A percentile compares a stretch with the other conserved stretches of the same genome.
phyloP scores from a whole-genome alignment of 2,888 invertebrate species.

The Phlogophora meticulosa region DNA sequence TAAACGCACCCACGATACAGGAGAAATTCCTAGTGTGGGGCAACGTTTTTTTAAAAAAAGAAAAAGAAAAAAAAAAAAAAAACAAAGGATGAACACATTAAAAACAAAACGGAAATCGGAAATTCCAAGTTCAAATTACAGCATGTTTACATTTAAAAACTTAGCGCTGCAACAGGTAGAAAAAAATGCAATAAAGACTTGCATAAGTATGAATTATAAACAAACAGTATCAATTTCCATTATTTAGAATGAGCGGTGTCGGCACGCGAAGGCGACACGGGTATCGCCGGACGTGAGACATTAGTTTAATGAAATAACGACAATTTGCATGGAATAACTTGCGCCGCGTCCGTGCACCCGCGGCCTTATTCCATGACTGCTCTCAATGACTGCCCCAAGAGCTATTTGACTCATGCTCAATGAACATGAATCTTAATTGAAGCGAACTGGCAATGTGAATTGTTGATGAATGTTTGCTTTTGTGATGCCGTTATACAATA shows the following conservation, averaged over 20 bases:
- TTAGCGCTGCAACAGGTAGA: constrained; percentile 19
- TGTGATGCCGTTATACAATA: constrained; percentile 61
- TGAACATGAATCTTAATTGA: constrained; percentile 88
- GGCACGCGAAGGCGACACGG: constrained; percentile 80
- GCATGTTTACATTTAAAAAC: constrained; percentile 20
- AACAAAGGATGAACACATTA: not conserved
- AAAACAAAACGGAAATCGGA: constrained; percentile 5
- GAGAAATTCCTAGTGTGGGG: no score
- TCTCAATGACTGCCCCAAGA: constrained; percentile 81
- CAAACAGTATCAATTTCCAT: constrained; percentile 60
- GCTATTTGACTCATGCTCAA: constrained; percentile 85
- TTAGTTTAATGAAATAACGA: constrained; percentile 86
- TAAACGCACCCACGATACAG: no score
- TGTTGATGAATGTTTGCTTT: constrained; percentile 70
- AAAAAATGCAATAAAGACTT: constrained; percentile 53
- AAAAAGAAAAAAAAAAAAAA: no score
- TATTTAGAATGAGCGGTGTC: constrained; percentile 65
- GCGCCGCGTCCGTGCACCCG: constrained; percentile 55
- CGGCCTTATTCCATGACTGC: constrained; percentile 70
- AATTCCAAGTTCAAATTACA: constrained; percentile 1
- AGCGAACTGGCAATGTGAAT: constrained; percentile 76
- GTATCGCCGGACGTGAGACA: constrained; percentile 81
- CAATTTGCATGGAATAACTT: constrained; percentile 78
- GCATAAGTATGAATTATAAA: constrained; percentile 39
- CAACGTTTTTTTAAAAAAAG: no score